These are phyloP conservation scores for Dromas ardeola DNA, from an alignment of 2,113 vertebrate species.

Conservation along the genomic window DNA sequence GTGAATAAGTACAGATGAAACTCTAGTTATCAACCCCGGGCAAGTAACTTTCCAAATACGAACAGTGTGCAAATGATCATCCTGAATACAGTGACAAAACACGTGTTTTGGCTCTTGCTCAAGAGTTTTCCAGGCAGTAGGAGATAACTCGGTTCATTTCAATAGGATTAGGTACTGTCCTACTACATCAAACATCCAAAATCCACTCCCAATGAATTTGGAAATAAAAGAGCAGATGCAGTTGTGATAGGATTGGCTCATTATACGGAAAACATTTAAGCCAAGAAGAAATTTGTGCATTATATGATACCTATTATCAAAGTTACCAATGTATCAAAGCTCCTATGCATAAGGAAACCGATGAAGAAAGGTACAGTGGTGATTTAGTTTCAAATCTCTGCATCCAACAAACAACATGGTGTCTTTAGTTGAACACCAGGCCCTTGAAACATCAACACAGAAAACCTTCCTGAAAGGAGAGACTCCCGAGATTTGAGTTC, in stretches of 20 bases:
- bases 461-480: neutral
- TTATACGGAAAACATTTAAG: neutral
- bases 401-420: neutral
- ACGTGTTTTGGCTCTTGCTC: neutral
- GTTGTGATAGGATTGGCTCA: neutral
- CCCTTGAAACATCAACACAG: neutral
- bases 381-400: neutral
- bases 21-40: neutral
- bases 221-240: neutral
- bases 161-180: neutral
- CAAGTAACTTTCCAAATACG: neutral
- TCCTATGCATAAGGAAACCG: neutral
- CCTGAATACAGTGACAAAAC: accelerated
- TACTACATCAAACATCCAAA: neutral
- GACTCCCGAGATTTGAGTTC: accelerated
- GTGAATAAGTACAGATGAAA: neutral
- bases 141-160: neutral
- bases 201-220: neutral
- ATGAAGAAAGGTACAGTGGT: accelerated
- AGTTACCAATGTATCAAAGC: neutral
- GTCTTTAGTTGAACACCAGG: neutral
- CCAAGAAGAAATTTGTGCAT: neutral
- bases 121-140: neutral
- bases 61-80: accelerated
- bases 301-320: accelerated